Conservation (phyloP, 2,797 vertebrate species). For the Florisuga fusca region DNA sequence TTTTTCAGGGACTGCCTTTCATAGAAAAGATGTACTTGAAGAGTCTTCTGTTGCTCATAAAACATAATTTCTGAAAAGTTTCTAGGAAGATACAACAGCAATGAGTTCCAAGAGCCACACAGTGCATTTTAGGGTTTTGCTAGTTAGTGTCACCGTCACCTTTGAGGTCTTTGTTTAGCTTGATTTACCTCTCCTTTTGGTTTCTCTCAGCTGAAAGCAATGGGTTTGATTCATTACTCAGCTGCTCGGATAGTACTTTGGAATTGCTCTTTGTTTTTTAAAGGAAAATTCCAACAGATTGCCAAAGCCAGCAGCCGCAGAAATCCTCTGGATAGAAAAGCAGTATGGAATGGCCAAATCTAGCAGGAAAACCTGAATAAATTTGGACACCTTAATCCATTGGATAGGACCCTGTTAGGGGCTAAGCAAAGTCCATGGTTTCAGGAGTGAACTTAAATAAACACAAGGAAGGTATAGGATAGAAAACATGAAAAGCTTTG, state of each 20-base stretch:
- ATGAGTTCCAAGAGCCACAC: background rate
- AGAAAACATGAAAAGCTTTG: background rate
- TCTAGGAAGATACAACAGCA: background rate
- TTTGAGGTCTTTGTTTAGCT: background rate
- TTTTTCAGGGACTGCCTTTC: conserved; percentile 10
- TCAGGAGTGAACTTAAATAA: background rate
- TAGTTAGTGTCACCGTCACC: background rate
- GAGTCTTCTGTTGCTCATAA: background rate
- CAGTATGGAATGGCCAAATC: background rate
- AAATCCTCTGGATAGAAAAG: background rate
- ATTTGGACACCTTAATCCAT: background rate
- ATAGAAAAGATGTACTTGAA: background rate
- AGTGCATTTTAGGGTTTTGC: background rate
- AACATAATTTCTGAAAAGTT: background rate
- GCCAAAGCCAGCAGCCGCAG: background rate
- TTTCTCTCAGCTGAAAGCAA: background rate
- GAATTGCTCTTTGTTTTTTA: background rate
- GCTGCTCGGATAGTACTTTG: background rate
- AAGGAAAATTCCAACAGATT: background rate
- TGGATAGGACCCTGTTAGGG: background rate
- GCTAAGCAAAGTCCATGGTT: background rate
- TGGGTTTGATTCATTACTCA: background rate
- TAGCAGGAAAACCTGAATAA: background rate
- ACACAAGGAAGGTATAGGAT: background rate
- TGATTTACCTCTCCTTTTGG: background rate